Conservation (phyloP, 2,888 invertebrate species). For the Siphlonurus alternatus region DNA sequence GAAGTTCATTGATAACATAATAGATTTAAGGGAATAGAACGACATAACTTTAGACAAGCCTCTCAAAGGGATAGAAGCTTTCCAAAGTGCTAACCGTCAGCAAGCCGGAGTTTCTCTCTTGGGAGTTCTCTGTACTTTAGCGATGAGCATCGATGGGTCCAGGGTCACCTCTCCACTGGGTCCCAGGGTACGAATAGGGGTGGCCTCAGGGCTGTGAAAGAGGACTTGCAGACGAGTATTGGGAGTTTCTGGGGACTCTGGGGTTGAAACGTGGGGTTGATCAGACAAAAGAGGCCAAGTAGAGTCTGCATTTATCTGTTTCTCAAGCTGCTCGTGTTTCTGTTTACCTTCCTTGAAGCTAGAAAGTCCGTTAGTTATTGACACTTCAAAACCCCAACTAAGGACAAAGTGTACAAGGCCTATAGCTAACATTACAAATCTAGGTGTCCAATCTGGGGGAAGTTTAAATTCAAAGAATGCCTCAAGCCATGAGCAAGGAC, state of each 20-base stretch:
- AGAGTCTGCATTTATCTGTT: not conserved
- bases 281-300: not conserved
- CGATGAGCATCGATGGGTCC: not conserved
- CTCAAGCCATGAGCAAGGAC: constrained; percentile 43
- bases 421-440: constrained; percentile 35
- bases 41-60: too few relatives aligned
- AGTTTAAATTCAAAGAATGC: constrained; percentile 45
- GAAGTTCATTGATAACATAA: too few relatives aligned
- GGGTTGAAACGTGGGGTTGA: not conserved
- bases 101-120: not conserved
- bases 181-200: not conserved
- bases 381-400: not conserved
- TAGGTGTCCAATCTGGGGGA: constrained; percentile 42
- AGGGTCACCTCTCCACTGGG: not conserved
- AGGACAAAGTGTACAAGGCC: constrained; percentile 27
- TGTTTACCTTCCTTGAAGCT: not conserved
- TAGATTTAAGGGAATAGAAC: too few relatives aligned
- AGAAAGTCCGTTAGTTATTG: not conserved
- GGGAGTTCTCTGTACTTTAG: not conserved
- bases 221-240: not conserved
- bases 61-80: too few relatives aligned
- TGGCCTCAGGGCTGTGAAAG: not conserved
- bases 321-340: not conserved
- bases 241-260: not conserved
- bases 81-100: not conserved